These are phyloP conservation scores for Patiria pectinifera DNA, from an alignment of 53 echinoderm and acorn worm genomes.

Conservation along the genomic window DNA sequence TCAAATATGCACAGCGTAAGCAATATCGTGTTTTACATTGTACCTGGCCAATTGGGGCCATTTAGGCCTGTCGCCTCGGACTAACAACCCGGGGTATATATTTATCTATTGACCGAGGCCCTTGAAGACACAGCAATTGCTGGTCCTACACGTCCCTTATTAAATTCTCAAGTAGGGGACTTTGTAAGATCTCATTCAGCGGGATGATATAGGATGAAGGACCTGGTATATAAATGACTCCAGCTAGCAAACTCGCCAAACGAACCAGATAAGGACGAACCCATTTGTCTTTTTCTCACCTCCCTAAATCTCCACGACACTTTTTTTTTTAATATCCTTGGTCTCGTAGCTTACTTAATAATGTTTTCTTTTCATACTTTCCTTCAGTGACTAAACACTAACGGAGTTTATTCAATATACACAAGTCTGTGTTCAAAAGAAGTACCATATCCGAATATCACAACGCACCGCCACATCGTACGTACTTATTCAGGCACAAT, in stretches of 20 bases:
- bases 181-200: constrained; percentile 46
- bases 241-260: constrained; percentile 12
- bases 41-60: constrained; percentile 6
- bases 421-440: too few relatives aligned
- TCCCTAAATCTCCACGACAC: constrained; percentile 3
- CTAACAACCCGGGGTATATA: not conserved
- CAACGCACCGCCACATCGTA: too few relatives aligned
- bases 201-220: not conserved
- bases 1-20: constrained; percentile 47
- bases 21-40: constrained; percentile 59
- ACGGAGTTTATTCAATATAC: too few relatives aligned
- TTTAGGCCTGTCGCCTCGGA: constrained; percentile 42
- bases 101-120: constrained; percentile 38
- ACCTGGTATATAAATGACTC: constrained; percentile 30
- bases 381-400: too few relatives aligned
- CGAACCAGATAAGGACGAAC: not conserved
- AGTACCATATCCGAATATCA: too few relatives aligned
- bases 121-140: constrained; percentile 37
- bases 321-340: not conserved
- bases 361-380: too few relatives aligned
- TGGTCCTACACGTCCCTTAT: constrained; percentile 54
- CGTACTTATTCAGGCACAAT: too few relatives aligned
- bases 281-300: constrained; percentile 57
- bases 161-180: constrained; percentile 42
- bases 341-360: not conserved